These are phyloP conservation scores for Clitarchus hookeri DNA, from an alignment of 2,888 invertebrate species.

Conservation along the genomic window DNA sequence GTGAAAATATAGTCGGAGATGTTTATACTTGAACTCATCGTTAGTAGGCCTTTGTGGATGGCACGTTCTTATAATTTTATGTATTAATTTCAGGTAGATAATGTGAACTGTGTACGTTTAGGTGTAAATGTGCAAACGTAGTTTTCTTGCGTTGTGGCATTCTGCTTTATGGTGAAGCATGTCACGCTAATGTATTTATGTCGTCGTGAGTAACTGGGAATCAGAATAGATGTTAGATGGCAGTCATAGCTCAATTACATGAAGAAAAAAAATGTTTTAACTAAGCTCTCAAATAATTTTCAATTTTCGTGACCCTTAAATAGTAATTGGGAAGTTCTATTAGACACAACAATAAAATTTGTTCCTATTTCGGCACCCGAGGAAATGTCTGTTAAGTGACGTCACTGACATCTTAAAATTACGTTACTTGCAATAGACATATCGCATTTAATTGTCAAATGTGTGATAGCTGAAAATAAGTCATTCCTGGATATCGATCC, in stretches of 20 bases:
- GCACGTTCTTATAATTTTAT: neutral
- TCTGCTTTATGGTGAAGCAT: neutral
- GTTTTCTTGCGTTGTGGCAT: neutral
- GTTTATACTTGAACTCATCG: neutral
- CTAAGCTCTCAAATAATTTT: neutral
- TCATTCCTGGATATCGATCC: too few relatives aligned
- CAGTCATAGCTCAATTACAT: neutral
- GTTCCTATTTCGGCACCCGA: too few relatives aligned
- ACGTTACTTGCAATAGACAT: too few relatives aligned
- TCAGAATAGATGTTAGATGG: neutral
- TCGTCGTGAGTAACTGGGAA: neutral
- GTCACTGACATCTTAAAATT: too few relatives aligned
- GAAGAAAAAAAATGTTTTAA: neutral
- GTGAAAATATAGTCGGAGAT: neutral
- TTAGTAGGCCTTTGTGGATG: neutral
- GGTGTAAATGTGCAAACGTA: neutral
- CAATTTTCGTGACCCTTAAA: too few relatives aligned
- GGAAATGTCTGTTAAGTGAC: too few relatives aligned
- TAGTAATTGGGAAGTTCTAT: too few relatives aligned
- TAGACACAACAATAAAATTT: too few relatives aligned
- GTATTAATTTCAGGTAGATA: neutral
- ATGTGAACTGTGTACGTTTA: neutral
- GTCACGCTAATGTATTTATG: neutral
- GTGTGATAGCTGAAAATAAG: too few relatives aligned
- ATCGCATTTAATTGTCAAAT: too few relatives aligned